Evolutionary conservation across 2,888 invertebrate genomes (phyloP).

Genomic region (Eupeodes latifasciatus): DNA sequence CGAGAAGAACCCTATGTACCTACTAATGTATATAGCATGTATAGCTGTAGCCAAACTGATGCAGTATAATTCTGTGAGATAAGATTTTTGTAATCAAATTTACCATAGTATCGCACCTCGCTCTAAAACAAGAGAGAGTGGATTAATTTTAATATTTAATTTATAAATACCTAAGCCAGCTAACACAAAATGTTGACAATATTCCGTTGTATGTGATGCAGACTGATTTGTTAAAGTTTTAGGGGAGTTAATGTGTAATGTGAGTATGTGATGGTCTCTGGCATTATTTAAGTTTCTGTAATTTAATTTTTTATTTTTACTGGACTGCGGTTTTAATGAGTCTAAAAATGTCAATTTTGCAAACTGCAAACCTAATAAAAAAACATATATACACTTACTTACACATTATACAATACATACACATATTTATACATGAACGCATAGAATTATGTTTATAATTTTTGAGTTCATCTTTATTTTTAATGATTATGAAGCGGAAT

Average conservation of each 20-base stretch:
- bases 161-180: neutral
- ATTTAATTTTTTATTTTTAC: slow-evolving; percentile 42
- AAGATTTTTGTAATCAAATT: slow-evolving; percentile 60
- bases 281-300: slow-evolving; percentile 23
- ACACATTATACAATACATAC: too few species aligned
- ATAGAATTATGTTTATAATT: neutral
- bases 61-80: slow-evolving; percentile 17
- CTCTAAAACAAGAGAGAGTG: slow-evolving; percentile 34
- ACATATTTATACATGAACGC: too few species aligned
- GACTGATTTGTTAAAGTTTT: slow-evolving; percentile 20
- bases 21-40: neutral
- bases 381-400: too few species aligned
- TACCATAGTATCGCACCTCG: neutral
- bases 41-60: neutral
- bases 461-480: neutral
- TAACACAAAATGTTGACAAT: slow-evolving; percentile 19
- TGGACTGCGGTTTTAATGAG: slow-evolving; percentile 47
- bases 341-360: slow-evolving; percentile 21
- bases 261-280: neutral
- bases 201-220: neutral
- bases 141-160: slow-evolving; percentile 73
- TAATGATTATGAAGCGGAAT: slow-evolving; percentile 42
- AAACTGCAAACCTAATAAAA: neutral
- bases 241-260: slow-evolving; percentile 20
- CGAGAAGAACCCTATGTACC: neutral